Evolutionary conservation across 2,888 invertebrate genomes (phyloP).

Genomic region (Seira ritae): DNA sequence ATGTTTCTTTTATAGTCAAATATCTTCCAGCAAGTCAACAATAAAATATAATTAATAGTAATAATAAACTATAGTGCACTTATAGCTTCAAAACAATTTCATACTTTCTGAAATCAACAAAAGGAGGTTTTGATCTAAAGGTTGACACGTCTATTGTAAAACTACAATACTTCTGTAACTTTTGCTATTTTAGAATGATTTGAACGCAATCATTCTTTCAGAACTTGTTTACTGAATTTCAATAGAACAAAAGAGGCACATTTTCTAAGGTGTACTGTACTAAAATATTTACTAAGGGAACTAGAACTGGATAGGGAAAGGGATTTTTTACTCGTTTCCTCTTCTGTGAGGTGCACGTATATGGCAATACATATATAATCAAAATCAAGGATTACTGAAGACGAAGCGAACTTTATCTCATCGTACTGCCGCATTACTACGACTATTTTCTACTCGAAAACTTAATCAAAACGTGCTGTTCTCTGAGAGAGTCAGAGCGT

Average conservation of each 20-base stretch:
- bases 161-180: background rate
- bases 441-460: too few relatives aligned
- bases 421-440: background rate
- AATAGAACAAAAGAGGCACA: background rate
- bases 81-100: background rate
- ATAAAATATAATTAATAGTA: conserved; percentile 33
- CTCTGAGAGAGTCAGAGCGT: conserved; percentile 47
- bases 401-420: background rate
- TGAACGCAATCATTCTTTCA: background rate
- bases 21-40: conserved; percentile 57
- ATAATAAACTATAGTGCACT: conserved; percentile 33
- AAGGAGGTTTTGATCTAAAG: background rate
- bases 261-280: background rate
- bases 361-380: conserved; percentile 2
- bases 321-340: too few relatives aligned
- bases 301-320: too few relatives aligned
- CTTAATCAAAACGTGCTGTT: conserved; percentile 16
- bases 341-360: too few relatives aligned
- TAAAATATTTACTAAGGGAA: background rate
- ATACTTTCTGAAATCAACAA: background rate
- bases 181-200: background rate
- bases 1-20: conserved; percentile 31
- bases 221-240: background rate
- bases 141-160: background rate
- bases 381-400: conserved; percentile 3